phyloP scores from a whole-genome alignment of 2,888 invertebrate species.

The Pollenia amentaria region DNA sequence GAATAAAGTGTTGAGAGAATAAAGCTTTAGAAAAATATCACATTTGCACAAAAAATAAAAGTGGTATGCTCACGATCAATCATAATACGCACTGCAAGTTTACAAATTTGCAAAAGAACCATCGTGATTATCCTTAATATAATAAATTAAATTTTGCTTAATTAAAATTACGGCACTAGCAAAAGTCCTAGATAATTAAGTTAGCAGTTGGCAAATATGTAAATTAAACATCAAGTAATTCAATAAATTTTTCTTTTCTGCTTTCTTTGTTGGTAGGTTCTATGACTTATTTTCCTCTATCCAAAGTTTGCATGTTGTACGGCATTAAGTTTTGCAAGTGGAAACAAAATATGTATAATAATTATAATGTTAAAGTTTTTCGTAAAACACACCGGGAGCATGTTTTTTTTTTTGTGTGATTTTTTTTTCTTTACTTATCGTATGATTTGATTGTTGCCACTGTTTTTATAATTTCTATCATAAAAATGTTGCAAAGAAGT shows the following conservation, averaged over 20 bases:
- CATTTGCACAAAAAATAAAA: no score
- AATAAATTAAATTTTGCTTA: no score
- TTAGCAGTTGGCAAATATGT: constrained; percentile 15
- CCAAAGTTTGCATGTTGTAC: constrained; percentile 39
- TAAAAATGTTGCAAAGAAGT: constrained; percentile 46
- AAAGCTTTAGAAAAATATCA: no score
- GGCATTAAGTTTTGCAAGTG: constrained; percentile 35
- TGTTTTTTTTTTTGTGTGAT: constrained; percentile 34
- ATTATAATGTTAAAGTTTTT: constrained; percentile 62
- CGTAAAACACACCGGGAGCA: constrained; percentile 49
- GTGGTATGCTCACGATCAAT: no score
- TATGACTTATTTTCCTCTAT: neutral
- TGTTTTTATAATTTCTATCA: constrained; percentile 48
- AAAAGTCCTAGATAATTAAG: neutral
- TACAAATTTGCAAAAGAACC: no score
- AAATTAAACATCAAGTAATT: constrained; percentile 8
- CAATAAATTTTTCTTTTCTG: constrained; percentile 34
- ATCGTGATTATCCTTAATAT: no score
- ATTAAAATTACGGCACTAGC: no score
- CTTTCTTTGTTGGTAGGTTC: neutral
- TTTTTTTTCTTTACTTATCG: neutral
- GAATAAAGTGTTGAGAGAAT: no score
- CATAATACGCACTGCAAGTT: no score
- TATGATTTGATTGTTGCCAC: constrained; percentile 49
- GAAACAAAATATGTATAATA: constrained; percentile 49